A percentile compares a stretch with the other conserved stretches of the same genome.
Conservation (phyloP, 2,113 vertebrate genomes). For the Heloderma charlesbogerti region DNA sequence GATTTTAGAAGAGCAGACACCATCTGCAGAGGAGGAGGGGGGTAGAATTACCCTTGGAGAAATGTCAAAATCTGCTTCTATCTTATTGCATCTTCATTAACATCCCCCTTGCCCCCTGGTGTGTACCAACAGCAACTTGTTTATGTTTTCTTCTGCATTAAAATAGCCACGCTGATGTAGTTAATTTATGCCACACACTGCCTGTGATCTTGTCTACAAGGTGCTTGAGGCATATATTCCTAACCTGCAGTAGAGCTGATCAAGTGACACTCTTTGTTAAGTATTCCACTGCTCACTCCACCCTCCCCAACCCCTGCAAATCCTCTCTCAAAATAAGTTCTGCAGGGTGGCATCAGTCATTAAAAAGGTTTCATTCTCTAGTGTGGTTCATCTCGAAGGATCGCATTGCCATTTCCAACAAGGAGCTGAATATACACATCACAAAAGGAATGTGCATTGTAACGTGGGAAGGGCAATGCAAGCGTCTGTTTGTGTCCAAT, state of each 20-base stretch:
- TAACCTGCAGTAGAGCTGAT: fast-evolving
- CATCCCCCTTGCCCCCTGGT: fast-evolving
- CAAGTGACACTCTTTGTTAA: not conserved
- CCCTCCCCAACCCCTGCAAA: not conserved
- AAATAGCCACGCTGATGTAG: not conserved
- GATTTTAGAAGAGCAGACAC: not conserved
- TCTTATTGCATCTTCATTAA: not conserved
- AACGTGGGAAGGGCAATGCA: not conserved
- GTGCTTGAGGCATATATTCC: not conserved
- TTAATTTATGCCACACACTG: fast-evolving
- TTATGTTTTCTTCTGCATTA: not conserved
- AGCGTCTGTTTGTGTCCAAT: not conserved
- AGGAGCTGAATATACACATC: not conserved
- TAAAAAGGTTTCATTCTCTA: not conserved
- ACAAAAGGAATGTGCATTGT: not conserved
- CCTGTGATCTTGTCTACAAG: fast-evolving
- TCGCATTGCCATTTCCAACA: not conserved
- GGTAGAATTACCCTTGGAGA: fast-evolving
- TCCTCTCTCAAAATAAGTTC: not conserved
- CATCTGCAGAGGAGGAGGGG: not conserved
- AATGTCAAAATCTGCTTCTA: not conserved
- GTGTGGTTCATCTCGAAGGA: not conserved
- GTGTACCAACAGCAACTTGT: not conserved
- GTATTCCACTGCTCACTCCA: not conserved
- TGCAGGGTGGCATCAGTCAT: not conserved